phyloP scores from a whole-genome alignment of 2,888 invertebrate species.

The Panopea generosa region DNA sequence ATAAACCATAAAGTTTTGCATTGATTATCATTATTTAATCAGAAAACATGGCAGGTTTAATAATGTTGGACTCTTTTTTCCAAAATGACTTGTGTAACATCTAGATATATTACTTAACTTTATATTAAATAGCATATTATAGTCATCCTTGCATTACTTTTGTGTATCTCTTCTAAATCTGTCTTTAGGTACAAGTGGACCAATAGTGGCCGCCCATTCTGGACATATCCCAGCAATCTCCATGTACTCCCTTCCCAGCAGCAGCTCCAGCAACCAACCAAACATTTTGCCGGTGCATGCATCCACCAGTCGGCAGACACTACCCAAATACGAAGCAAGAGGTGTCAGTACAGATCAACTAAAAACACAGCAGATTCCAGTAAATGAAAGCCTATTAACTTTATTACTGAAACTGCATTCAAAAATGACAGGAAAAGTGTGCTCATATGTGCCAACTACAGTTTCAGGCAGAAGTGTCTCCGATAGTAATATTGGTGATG shows the following conservation, averaged over 20 bases:
- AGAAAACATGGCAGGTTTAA: too few relatives aligned
- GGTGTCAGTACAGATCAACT: conserved; percentile 72
- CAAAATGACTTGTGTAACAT: too few relatives aligned
- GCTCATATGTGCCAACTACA: conserved; percentile 89
- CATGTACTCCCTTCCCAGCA: conserved; percentile 63
- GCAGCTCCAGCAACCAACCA: conserved; percentile 50
- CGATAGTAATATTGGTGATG: conserved; percentile 90
- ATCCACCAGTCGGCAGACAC: conserved; percentile 50
- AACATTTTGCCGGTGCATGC: conserved; percentile 62
- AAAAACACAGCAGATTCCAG: conserved; percentile 65
- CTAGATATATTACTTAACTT: too few relatives aligned
- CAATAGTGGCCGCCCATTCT: conserved; percentile 76
- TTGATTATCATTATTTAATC: too few relatives aligned
- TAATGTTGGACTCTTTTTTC: too few relatives aligned
- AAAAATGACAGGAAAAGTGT: conserved; percentile 92
- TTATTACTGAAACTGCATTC: conserved; percentile 95
- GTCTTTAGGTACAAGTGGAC: conserved; percentile 69
- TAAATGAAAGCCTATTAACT: conserved; percentile 92
- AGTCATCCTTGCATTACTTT: too few relatives aligned
- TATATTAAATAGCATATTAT: too few relatives aligned
- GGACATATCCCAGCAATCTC: conserved; percentile 70
- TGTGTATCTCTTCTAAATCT: too few relatives aligned
- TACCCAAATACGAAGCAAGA: conserved; percentile 72
- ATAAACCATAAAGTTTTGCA: too few relatives aligned
- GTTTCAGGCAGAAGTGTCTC: conserved; percentile 47